Evolutionary conservation across 1,140 invertebrate species (phyloP).

Genomic region (Archegozetes longisetosus): DNA sequence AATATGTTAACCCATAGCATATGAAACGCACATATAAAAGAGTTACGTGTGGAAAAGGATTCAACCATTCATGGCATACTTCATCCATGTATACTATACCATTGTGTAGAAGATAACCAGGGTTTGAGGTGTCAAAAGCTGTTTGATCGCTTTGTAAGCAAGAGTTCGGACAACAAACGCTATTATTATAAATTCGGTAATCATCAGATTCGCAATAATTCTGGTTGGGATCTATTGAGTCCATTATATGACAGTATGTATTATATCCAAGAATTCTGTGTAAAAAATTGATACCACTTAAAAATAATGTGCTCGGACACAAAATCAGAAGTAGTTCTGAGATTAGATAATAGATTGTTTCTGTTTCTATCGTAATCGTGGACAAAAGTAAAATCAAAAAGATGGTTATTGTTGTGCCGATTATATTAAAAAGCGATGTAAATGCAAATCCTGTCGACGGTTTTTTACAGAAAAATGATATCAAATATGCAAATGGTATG

Average conservation of each 20-base stretch:
- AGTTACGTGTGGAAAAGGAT: no score
- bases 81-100: no score
- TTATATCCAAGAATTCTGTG: not conserved
- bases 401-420: not conserved
- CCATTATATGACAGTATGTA: no score
- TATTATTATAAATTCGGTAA: no score
- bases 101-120: no score
- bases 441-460: slow-evolving; percentile 17
- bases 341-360: not conserved
- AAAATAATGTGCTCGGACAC: not conserved
- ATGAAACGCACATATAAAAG: not conserved
- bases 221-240: no score
- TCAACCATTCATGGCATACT: no score
- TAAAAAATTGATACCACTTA: not conserved
- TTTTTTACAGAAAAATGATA: slow-evolving; percentile 17
- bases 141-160: no score
- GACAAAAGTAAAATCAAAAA: no score
- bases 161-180: no score
- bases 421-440: not conserved
- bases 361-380: not conserved
- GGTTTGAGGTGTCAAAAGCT: no score
- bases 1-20: not conserved
- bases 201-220: no score
- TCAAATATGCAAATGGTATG: slow-evolving; percentile 21
- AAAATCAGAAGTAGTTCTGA: not conserved